These are phyloP conservation scores for Chrosomus eos DNA, from an alignment of 2,797 vertebrate species.

Conservation along the genomic window DNA sequence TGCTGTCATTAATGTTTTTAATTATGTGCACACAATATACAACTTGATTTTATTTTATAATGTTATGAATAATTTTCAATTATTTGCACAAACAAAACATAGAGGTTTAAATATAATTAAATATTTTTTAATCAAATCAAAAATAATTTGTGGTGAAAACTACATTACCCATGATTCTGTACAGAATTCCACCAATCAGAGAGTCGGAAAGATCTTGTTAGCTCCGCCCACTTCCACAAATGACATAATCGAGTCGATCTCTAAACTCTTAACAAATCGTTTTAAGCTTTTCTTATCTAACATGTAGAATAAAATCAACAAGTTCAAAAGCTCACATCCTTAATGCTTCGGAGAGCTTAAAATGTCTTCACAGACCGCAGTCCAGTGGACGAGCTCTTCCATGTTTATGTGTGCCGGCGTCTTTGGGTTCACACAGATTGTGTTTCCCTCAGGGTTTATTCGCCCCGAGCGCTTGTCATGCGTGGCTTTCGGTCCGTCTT, in stretches of 20 bases:
- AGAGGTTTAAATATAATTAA: no score
- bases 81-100: not conserved
- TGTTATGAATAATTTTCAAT: no score
- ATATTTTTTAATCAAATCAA: not conserved
- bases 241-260: not conserved
- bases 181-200: not conserved
- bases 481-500: constrained; percentile 41
- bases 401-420: not conserved
- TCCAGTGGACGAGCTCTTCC: not conserved
- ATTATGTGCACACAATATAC: not conserved
- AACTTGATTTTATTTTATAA: not conserved
- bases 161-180: not conserved
- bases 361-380: not conserved
- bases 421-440: not conserved
- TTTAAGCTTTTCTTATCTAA: not conserved
- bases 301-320: not conserved
- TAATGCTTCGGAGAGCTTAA: not conserved
- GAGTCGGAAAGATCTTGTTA: no score
- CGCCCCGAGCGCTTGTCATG: constrained; percentile 3
- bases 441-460: constrained; percentile 20
- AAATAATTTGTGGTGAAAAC: not conserved
- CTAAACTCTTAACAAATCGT: not conserved
- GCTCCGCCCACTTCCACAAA: not conserved
- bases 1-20: not conserved
- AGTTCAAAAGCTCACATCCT: not conserved